Evolutionary conservation across 2,113 vertebrate species (phyloP), one percentile per base, ranked within the genome.

Genomic region (Channa argus): DNA sequence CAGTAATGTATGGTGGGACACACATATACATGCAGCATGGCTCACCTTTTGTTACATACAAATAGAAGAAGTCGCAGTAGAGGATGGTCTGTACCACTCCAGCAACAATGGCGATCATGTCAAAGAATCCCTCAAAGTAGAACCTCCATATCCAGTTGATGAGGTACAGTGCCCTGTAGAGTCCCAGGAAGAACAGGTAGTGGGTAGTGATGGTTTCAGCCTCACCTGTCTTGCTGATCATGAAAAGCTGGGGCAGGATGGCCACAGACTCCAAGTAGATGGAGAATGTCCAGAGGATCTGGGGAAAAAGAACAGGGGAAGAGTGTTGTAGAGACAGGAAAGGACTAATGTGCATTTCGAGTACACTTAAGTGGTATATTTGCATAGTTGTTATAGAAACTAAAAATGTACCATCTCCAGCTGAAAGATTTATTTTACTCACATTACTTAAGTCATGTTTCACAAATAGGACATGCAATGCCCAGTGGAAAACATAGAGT

Each of bases 111-210:
- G 97, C 98, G 36, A 99, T 99, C 94, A 99, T 96, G 91, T 99
- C 98, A 15, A 99, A 99, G 94, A 99, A 99, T 4, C 97, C 97
- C 92, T 99, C 98, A 0, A 98, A 98, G 92, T 98, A 99, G 93
- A 96, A 99, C 94, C 98, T 97, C 98, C 98, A 99, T 92, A 99
- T 96, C 98, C 98, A 99, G 93, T 99, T 99, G 92, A 99, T 94
- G 10, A 99, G 97, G 88, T 99, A 99, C 63, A 99, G 93, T 71
- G 97, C 96, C 66, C 98, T 96, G 90, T 99, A 99, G 87, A 99
- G 96, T 59, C 98, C 98, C 89, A 99, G 84, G 93, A 99, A 99
- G 93, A 99, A 99, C 89, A 99, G 95, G 77, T 99, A 99, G 92
- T 99, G 98, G 51, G 97, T 99, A 85, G 98, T 99, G 94, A 99